These are phyloP conservation scores for Odontamblyopus lacepedii DNA, from an alignment of 2,797 vertebrate genomes.

Conservation along the genomic window DNA sequence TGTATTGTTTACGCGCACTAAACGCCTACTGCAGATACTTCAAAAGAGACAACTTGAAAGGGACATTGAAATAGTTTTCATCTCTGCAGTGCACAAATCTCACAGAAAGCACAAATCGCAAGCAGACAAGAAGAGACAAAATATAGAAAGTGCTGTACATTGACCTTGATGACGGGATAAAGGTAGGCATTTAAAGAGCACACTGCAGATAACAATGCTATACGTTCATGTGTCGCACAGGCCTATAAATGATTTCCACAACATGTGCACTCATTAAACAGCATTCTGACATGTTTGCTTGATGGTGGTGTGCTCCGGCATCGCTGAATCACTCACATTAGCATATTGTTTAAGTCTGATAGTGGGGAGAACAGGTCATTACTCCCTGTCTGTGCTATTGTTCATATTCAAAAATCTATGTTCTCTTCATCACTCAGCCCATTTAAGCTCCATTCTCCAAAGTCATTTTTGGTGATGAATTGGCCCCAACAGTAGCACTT, in stretches of 20 bases:
- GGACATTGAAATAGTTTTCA: neutral
- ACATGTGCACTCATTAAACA: constrained; percentile 36
- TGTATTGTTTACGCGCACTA: neutral
- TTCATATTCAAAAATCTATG: constrained; percentile 73
- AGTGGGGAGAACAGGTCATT: constrained; percentile 66
- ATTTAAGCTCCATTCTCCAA: constrained; percentile 77
- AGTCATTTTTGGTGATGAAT: constrained; percentile 74
- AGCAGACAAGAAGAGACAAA: neutral
- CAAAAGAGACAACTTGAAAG: constrained; percentile 1
- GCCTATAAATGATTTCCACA: constrained; percentile 28
- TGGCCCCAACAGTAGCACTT: constrained; percentile 76
- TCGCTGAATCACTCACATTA: constrained; percentile 50
- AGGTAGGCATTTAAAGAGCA: too few relatives aligned
- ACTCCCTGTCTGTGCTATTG: constrained; percentile 61
- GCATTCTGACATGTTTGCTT: constrained; percentile 34
- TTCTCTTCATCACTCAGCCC: constrained; percentile 76
- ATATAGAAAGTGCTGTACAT: neutral
- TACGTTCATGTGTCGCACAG: constrained; percentile 11
- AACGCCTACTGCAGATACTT: neutral
- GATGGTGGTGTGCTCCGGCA: constrained; percentile 41
- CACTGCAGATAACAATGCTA: constrained; percentile 7
- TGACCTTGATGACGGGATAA: neutral
- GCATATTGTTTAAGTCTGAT: constrained; percentile 61
- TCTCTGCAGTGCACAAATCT: neutral
- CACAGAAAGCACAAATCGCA: neutral